A percentile compares a stretch with the other conserved stretches of the same genome.
These are phyloP conservation scores for Hymenochirus boettgeri DNA, from an alignment of 2,113 vertebrate genomes.

Conservation along the genomic window DNA sequence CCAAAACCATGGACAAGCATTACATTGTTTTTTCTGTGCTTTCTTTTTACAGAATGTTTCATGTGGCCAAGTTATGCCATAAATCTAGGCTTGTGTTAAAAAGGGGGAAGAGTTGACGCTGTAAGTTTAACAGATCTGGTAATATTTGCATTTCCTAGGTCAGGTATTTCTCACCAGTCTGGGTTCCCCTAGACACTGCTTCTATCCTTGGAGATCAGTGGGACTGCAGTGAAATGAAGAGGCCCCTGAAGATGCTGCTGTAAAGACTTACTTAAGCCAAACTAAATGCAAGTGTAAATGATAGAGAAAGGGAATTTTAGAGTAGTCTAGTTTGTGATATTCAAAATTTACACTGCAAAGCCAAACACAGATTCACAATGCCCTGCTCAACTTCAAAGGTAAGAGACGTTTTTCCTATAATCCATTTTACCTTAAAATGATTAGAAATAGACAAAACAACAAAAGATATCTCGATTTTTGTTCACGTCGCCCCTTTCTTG, in stretches of 20 bases:
- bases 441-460: no score
- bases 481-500: no score
- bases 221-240: neutral
- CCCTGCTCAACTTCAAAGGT: constrained; percentile 50
- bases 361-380: constrained; percentile 46
- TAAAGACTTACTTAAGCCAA: constrained; percentile 13
- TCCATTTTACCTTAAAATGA: neutral
- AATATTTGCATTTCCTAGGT: constrained; percentile 26
- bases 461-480: no score
- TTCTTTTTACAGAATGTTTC: constrained; percentile 7
- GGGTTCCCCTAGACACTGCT: constrained; percentile 43
- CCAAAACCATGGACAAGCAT: no score
- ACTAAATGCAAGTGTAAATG: neutral
- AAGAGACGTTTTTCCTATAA: constrained; percentile 28
- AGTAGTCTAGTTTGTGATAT: neutral
- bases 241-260: constrained; percentile 38
- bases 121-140: neutral
- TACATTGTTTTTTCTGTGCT: no score
- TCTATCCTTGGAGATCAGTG: constrained; percentile 10
- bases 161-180: constrained; percentile 64
- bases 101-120: constrained; percentile 7
- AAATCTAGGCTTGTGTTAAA: constrained; percentile 11
- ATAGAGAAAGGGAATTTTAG: constrained; percentile 48
- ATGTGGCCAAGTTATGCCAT: constrained; percentile 9
- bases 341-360: neutral